phyloP scores from a whole-genome alignment of 2,888 invertebrate species.

The Rotaria magnacalcarata region DNA sequence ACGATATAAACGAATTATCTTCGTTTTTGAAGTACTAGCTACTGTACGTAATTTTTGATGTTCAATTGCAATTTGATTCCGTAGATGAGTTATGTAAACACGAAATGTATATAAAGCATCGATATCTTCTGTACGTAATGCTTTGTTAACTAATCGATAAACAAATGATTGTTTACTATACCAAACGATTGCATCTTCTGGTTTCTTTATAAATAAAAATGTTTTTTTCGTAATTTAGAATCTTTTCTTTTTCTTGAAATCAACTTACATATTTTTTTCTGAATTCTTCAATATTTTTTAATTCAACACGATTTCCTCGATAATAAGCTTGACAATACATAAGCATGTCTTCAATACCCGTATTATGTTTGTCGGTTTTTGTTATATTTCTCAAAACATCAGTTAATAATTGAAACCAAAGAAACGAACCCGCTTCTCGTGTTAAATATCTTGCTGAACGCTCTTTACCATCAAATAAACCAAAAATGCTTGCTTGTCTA shows the following conservation, averaged over 20 bases:
- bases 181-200: not conserved
- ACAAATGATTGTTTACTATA: slow-evolving; percentile 14
- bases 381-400: not conserved
- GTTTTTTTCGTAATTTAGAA: not conserved
- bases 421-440: slow-evolving; percentile 9
- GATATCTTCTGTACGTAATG: slow-evolving; percentile 30
- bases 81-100: not conserved
- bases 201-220: not conserved
- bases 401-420: slow-evolving; percentile 30
- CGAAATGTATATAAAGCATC: not conserved
- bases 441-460: not conserved
- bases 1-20: slow-evolving; percentile 21
- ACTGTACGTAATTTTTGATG: not conserved
- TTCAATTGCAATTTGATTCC: not conserved
- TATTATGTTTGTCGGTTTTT: not conserved
- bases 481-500: not conserved
- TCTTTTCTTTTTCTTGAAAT: not conserved
- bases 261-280: not conserved
- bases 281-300: not conserved
- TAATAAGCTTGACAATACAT: not conserved
- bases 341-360: not conserved
- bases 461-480: not conserved
- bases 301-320: not conserved
- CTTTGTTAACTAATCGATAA: not conserved
- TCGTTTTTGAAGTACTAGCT: not conserved